Conservation (phyloP, 2,113 vertebrate genomes). For the Festucalex cinctus region DNA sequence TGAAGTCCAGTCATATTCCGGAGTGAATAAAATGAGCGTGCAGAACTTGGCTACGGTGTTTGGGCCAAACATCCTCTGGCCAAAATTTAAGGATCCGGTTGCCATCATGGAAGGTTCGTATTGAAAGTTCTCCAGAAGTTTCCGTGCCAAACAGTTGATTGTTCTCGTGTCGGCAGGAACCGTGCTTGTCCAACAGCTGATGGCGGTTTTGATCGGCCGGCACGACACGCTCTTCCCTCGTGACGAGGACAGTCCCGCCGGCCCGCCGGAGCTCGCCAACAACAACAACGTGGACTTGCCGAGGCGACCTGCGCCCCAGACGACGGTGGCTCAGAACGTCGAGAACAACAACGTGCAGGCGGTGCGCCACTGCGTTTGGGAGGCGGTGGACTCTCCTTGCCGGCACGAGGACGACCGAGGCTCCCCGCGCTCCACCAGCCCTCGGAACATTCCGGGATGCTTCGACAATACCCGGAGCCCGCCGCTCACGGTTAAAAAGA, state of each 20-base stretch:
- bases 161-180: slow-evolving; percentile 75
- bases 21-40: slow-evolving; percentile 97
- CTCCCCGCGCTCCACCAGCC: slow-evolving; percentile 81
- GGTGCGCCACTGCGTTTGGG: slow-evolving; percentile 84
- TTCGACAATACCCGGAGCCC: slow-evolving; percentile 85
- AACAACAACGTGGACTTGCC: slow-evolving; percentile 83
- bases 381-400: slow-evolving; percentile 78
- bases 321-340: slow-evolving; percentile 71
- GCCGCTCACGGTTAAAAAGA: slow-evolving; percentile 88
- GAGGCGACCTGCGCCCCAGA: slow-evolving; percentile 60
- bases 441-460: slow-evolving; percentile 75
- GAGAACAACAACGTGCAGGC: slow-evolving; percentile 83
- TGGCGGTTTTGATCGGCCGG: slow-evolving; percentile 92
- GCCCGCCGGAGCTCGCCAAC: slow-evolving; percentile 73
- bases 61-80: slow-evolving; percentile 92
- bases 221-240: slow-evolving; percentile 84
- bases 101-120: slow-evolving; percentile 93
- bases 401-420: slow-evolving; percentile 72
- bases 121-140: neutral
- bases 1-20: slow-evolving; percentile 95
- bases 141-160: neutral
- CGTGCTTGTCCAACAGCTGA: slow-evolving; percentile 92
- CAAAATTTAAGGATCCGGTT: slow-evolving; percentile 93
- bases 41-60: slow-evolving; percentile 97
- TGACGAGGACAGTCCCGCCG: slow-evolving; percentile 70